Percentiles rank a stretch among this genome's conserved stretches.
These are phyloP conservation scores for Thysanoteuthis rhombus DNA, from an alignment of 2,888 invertebrate species.

Conservation along the genomic window DNA sequence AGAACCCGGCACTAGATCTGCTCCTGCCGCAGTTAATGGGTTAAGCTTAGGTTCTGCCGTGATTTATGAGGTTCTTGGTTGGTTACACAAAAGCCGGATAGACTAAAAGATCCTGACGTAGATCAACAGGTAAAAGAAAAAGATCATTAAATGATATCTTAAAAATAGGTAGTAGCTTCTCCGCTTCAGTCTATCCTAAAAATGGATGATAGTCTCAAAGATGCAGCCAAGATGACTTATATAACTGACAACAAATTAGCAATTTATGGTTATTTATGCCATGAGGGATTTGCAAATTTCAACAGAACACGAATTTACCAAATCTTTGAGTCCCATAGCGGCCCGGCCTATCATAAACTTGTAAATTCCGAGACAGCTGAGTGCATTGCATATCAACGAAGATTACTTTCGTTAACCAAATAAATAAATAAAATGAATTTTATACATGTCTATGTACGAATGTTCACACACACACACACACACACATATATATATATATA, in stretches of 20 bases:
- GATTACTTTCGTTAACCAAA: neutral
- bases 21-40: too few relatives aligned
- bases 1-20: too few relatives aligned
- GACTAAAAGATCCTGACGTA: too few relatives aligned
- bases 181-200: neutral
- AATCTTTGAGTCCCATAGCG: neutral
- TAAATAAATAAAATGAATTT: neutral
- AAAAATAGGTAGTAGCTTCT: neutral
- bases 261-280: neutral
- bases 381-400: neutral
- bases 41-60: too few relatives aligned
- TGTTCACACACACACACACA: neutral
- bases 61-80: too few relatives aligned
- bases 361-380: neutral
- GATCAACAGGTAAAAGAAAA: too few relatives aligned
- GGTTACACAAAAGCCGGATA: too few relatives aligned
- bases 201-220: neutral
- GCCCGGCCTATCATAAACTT: neutral
- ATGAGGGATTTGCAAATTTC: neutral
- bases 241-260: neutral
- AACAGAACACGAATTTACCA: neutral
- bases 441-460: neutral
- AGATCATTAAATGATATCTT: too few relatives aligned
- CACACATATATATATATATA: too few relatives aligned
- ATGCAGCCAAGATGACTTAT: neutral